Base-by-base conservation (phyloP, 2,797 vertebrate species). In the Eospalax fontanierii region DNA sequence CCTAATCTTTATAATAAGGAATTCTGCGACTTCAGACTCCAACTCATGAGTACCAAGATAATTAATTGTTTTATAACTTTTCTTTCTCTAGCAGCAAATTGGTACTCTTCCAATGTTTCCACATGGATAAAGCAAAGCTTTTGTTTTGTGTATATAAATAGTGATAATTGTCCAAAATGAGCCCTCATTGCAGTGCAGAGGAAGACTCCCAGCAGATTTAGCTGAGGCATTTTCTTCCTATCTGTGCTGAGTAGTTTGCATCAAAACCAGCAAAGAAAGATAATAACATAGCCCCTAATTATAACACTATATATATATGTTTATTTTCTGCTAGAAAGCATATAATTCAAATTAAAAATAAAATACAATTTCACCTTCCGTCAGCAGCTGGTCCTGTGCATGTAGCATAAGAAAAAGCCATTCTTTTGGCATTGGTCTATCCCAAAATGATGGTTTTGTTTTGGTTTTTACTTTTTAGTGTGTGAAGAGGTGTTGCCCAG, bases 131-230 rank as follows among this genome's bases (percentile, higher is more conserved):
- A 76, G n/a, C 86, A 86, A 81, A 95, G 26, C 79, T 76, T 68
- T 87, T 94, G 89, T 87, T 94, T 96, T 84, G 57, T 93, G 76
- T 87, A 40, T 87, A 93, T 91, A 94, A 91, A 96, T 91, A 95
- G 61, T 87, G 65, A 75, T 82, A 81, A 93, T 95, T 93, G 68
- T 6, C 73, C 93, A 96, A 93, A 81, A 22, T 26, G 95, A 57
- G 43, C 78, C n/a, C 46, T 46, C 70, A 75, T 85, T 85, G 24
- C 43, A 90, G 8, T 50, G 33, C 35, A 54, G 19, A 85, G 46
- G 21, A 73, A 94, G 24, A 91, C 16, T 89, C 61, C 43, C 40
- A 88, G 18, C 6, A 68, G 43, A 94, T 71, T 90, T 61, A 92
- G 74, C 79, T 2, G 30, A 89, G 43, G 6, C 18, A 68, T 4